phyloP scores from a whole-genome alignment of 1,140 invertebrate genomes.

The Rhagoletis pomonella region DNA sequence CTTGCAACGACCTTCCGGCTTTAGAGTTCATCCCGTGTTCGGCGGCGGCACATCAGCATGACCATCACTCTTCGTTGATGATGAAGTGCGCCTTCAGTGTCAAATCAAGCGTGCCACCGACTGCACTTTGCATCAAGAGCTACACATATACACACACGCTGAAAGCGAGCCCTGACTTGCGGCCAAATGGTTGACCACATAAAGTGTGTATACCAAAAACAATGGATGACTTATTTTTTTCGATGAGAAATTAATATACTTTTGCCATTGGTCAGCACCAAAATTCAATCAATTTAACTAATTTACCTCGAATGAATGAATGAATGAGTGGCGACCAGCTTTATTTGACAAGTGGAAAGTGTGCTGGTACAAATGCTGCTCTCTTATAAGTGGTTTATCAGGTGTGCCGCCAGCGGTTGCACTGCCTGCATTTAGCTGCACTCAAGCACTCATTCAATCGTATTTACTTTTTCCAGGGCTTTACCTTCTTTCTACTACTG shows the following conservation, averaged over 20 bases:
- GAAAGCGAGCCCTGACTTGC: too few relatives aligned
- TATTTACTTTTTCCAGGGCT: neutral
- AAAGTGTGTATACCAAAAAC: neutral
- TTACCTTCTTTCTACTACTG: neutral
- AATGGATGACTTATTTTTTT: neutral
- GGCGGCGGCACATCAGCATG: neutral
- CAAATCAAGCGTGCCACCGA: constrained; percentile 43
- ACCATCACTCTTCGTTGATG: neutral
- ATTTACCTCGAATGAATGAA: neutral
- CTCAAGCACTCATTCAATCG: neutral
- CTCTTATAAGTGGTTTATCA: neutral
- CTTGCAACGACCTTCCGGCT: neutral
- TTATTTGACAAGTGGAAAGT: neutral
- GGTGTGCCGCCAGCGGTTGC: neutral
- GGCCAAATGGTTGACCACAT: too few relatives aligned
- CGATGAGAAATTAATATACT: neutral
- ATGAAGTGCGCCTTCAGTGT: constrained; percentile 38
- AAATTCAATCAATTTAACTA: constrained; percentile 31
- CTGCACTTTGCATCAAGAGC: constrained; percentile 1
- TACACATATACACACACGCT: neutral
- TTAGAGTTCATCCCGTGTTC: constrained; percentile 11
- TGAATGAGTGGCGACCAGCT: neutral
- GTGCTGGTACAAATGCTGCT: neutral
- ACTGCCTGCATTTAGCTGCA: neutral
- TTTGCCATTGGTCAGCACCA: neutral